Conservation (phyloP, 2,797 vertebrate genomes). For the Crax fasciolata region DNA sequence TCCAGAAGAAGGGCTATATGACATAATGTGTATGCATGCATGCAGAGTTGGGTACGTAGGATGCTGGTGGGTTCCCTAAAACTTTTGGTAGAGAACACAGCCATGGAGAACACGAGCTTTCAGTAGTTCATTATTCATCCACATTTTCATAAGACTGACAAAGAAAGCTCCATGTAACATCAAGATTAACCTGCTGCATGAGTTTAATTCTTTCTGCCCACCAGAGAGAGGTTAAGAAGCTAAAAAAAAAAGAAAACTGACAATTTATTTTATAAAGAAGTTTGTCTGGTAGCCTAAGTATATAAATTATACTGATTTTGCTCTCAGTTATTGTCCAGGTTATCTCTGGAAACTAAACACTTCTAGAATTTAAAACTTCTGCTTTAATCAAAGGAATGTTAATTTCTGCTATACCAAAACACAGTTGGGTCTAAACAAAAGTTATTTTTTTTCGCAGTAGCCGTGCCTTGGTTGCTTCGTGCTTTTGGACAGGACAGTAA, state of each 20-base stretch:
- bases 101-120: background rate
- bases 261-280: background rate
- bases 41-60: background rate
- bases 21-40: rapidly evolving
- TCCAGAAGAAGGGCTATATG: background rate
- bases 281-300: background rate
- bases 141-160: background rate
- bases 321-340: background rate
- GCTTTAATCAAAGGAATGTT: background rate
- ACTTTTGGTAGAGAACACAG: background rate
- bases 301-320: background rate
- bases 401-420: background rate
- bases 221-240: background rate
- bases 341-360: background rate
- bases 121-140: background rate
- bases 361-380: background rate
- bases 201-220: background rate
- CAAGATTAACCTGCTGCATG: background rate
- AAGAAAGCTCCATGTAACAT: background rate
- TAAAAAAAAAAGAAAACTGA: background rate
- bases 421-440: background rate
- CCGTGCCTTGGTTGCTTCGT: background rate
- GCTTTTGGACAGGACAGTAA: background rate
- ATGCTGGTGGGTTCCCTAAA: background rate
- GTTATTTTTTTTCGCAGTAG: background rate